Percentiles rank a stretch among this genome's conserved stretches.
Evolutionary conservation across 2,797 vertebrate genomes (phyloP).

Genomic region (Chanos chanos): DNA sequence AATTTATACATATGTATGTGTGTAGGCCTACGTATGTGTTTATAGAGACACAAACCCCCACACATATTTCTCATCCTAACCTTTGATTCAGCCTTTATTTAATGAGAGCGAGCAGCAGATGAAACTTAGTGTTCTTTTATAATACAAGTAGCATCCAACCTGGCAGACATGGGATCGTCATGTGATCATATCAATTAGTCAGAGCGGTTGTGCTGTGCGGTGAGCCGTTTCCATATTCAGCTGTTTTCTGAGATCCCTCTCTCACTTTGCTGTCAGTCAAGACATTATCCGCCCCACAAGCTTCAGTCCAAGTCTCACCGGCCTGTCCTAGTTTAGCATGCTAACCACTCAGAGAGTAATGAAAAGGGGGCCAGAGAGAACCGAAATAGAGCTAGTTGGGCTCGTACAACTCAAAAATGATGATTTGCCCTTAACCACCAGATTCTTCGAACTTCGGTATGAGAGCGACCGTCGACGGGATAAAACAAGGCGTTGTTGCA

Average conservation of each 20-base stretch:
- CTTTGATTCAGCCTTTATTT: too few species aligned
- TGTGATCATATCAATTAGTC: constrained; percentile 16
- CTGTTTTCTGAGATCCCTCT: constrained; percentile 1
- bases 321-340: constrained; percentile 15
- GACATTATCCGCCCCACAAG: constrained; percentile 3
- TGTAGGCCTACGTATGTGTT: too few species aligned
- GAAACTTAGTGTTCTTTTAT: too few species aligned
- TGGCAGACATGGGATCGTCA: constrained; percentile 8
- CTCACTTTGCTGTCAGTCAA: constrained; percentile 22
- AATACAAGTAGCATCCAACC: too few species aligned
- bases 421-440: background rate
- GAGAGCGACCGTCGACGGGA: too few species aligned
- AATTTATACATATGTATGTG: too few species aligned
- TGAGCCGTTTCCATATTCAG: constrained; percentile 2
- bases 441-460: too few species aligned
- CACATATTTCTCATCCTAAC: too few species aligned
- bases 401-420: constrained; percentile 4
- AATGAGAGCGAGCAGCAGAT: too few species aligned
- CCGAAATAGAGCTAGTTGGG: constrained; percentile 14
- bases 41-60: too few species aligned
- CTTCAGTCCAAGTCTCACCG: constrained; percentile 18
- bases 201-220: constrained; percentile 1
- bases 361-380: constrained; percentile 5
- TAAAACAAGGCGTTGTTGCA: too few species aligned
- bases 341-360: background rate